These are phyloP conservation scores for Xenotilapia caudafasciata DNA, from an alignment of 2,113 vertebrate genomes.

Conservation along the genomic window DNA sequence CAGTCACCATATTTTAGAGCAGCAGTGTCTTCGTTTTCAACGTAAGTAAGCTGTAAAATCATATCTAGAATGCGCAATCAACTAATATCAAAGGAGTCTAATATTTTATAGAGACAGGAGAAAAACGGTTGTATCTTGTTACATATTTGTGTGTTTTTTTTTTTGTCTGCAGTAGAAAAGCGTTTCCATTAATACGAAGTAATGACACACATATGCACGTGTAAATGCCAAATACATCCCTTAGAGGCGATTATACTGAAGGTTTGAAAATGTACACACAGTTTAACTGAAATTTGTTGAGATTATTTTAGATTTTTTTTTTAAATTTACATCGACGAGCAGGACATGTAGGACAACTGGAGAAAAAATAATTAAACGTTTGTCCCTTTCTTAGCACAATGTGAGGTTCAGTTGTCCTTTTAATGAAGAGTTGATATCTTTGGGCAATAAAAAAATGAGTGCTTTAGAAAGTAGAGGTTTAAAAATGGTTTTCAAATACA, in stretches of 20 bases:
- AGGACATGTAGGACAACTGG: background rate
- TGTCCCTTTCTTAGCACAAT: background rate
- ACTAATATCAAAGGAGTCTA: background rate
- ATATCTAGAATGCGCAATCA: background rate
- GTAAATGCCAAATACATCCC: background rate
- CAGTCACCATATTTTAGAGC: background rate
- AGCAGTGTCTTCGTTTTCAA: background rate
- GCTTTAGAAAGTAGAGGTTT: background rate
- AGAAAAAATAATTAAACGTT: background rate
- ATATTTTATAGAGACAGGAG: background rate
- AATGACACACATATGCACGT: background rate
- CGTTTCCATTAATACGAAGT: background rate
- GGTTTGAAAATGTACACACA: accelerated
- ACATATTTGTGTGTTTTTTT: background rate
- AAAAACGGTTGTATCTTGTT: background rate
- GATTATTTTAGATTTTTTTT: background rate
- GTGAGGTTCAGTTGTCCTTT: background rate
- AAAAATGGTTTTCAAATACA: background rate
- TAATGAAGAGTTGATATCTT: background rate
- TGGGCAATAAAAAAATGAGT: background rate
- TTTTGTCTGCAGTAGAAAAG: background rate
- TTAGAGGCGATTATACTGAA: background rate
- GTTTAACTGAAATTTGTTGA: background rate
- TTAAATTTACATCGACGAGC: accelerated
- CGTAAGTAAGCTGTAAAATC: background rate